Base-by-base conservation (phyloP, 2,888 invertebrate species). In the Yponomeuta cagnagella region DNA sequence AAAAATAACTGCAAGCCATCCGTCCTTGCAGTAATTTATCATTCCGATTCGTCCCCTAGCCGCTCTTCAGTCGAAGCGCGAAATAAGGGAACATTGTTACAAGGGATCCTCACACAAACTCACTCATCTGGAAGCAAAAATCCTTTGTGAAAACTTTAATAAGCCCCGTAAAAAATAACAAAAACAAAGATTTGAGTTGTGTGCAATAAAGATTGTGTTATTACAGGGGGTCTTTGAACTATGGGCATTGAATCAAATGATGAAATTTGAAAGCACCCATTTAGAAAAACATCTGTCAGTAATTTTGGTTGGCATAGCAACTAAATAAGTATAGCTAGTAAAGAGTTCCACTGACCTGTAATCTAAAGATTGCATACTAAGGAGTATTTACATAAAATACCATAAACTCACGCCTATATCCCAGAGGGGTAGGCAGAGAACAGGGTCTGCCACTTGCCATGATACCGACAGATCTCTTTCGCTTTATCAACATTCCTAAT, bases 71-170 rank as follows among this genome's bases (percentile, higher is more conserved):
- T 75, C 86, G 87, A 85, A 82, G 86, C 83, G 85, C 78, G 78
- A 86, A 85, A 84, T 81, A 78, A 82, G 81, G 78, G 79, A 86
- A 84, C 83, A 86, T 84, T 86, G 86, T 86, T 79, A 82, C 82
- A 33, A 15, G 15, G 52, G 65, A 33, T 33, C 31, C 31, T 31
- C 30, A 65, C 65, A 31, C 33, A 65, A 65, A 31, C 23, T 33
- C 31, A 33, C 33, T 65, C 65, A 4, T 31, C 31, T 30, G 33
- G 65, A 65, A 65, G 65, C 30, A 30, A 82, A 79, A 80, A 80
- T 80, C 82, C 85, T 86, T 87, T 87, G 83, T 83, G 73, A 77
- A 80, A 65, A 65, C 80, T 82, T 80, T 80, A 81, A 83, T 83
- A 81, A 80, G 78, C 78, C 76, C 74, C 80, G 79, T 79, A 5